Evolutionary conservation across 2,888 invertebrate species (phyloP).

Genomic region (Pycnomerus fuliginosus): DNA sequence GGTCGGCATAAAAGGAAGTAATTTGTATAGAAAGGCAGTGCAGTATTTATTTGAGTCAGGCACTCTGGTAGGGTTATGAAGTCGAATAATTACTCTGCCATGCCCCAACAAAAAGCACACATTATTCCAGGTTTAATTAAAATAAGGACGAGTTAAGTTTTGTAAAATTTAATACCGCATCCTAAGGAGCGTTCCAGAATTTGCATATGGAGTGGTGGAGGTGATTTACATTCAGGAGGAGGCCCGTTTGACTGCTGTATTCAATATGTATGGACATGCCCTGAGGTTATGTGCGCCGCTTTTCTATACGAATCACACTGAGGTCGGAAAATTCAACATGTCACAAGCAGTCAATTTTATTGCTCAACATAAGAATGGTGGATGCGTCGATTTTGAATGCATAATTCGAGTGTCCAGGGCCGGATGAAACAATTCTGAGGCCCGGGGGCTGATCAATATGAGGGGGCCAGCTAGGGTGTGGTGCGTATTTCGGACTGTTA

Average conservation of each 20-base stretch:
- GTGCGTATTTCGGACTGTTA: too few species aligned
- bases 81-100: constrained; percentile 10
- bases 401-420: too few species aligned
- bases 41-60: constrained; percentile 10
- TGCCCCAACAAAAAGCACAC: too few species aligned
- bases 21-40: constrained; percentile 11
- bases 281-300: constrained; percentile 31
- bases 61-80: constrained; percentile 1
- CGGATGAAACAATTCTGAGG: too few species aligned
- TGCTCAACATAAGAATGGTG: too few species aligned
- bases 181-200: constrained; percentile 32
- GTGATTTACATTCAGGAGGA: constrained; percentile 37
- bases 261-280: constrained; percentile 41
- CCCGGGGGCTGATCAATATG: too few species aligned
- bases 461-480: too few species aligned
- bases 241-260: constrained; percentile 36
- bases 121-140: too few species aligned
- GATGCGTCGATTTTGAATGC: too few species aligned
- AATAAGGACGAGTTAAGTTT: too few species aligned
- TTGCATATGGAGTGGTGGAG: constrained; percentile 33
- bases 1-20: constrained; percentile 12
- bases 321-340: constrained; percentile 18
- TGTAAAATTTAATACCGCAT: too few species aligned
- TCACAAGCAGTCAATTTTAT: constrained; percentile 18
- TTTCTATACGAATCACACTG: constrained; percentile 23